A percentile compares a stretch with the other conserved stretches of the same genome.
Evolutionary conservation across 1,140 invertebrate genomes (phyloP).

Genomic region (Hyphantria cunea): DNA sequence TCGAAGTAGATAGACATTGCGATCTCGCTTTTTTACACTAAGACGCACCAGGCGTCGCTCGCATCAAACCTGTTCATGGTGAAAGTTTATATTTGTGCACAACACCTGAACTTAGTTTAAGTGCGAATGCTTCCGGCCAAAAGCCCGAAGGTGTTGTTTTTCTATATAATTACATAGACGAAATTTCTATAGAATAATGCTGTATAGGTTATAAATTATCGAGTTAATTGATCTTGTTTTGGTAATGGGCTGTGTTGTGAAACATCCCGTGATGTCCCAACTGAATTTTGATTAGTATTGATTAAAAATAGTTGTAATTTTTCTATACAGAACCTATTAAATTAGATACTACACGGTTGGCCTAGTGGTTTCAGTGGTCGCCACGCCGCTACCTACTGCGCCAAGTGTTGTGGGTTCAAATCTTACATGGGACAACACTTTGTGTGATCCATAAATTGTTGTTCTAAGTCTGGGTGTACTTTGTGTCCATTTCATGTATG

Average conservation of each 20-base stretch:
- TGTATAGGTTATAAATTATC: constrained; percentile 19
- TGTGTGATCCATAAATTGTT: too few species aligned
- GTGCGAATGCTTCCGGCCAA: constrained; percentile 36
- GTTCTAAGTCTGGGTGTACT: too few species aligned
- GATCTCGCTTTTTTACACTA: constrained; percentile 44
- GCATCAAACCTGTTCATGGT: constrained; percentile 51
- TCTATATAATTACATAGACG: constrained; percentile 27
- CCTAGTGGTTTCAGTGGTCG: too few species aligned
- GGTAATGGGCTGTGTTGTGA: not conserved
- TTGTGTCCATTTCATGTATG: too few species aligned
- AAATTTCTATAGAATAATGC: constrained; percentile 24
- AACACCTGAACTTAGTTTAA: constrained; percentile 52
- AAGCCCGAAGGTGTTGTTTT: constrained; percentile 35
- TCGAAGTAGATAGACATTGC: constrained; percentile 31
- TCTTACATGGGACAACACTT: too few species aligned
- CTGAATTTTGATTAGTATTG: not conserved
- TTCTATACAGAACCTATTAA: not conserved
- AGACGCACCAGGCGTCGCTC: constrained; percentile 34
- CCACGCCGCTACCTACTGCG: too few species aligned
- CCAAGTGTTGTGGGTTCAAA: too few species aligned
- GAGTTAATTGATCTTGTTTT: constrained; percentile 20
- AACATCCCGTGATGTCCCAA: constrained; percentile 1
- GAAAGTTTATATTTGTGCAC: constrained; percentile 62
- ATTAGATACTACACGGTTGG: not conserved
- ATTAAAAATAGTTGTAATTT: too few species aligned